Evolutionary conservation across 2,797 vertebrate species (phyloP).

Genomic region (Lutjanus argentimaculatus): DNA sequence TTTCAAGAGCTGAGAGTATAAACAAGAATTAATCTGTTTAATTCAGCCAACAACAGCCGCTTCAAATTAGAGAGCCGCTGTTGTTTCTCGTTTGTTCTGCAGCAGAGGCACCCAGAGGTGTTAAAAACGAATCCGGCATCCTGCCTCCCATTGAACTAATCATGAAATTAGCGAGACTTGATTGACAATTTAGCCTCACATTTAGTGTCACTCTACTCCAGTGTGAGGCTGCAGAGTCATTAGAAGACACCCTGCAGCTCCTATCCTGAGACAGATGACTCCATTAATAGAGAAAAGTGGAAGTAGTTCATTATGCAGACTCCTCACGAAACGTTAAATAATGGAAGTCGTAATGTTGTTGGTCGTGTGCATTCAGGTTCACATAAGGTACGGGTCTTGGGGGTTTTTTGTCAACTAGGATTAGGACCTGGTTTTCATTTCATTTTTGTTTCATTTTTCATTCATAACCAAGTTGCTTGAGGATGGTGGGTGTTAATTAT

Average conservation of each 20-base stretch:
- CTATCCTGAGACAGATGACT: conserved; percentile 39
- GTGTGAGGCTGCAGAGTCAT: conserved; percentile 35
- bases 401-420: background rate
- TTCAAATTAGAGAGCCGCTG: conserved; percentile 7
- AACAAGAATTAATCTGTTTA: conserved; percentile 18
- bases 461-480: conserved; percentile 9
- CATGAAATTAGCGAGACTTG: conserved; percentile 48
- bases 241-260: conserved; percentile 46
- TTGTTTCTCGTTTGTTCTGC: conserved; percentile 22
- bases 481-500: conserved; percentile 28
- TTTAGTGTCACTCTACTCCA: conserved; percentile 16
- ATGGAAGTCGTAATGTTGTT: conserved; percentile 21
- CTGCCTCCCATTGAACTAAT: conserved; percentile 44
- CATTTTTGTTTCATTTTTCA: background rate
- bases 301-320: conserved; percentile 47
- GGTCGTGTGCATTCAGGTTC: conserved; percentile 1
- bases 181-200: conserved; percentile 52
- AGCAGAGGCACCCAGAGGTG: conserved; percentile 25
- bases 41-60: background rate
- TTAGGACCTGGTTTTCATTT: background rate
- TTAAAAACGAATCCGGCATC: conserved; percentile 17
- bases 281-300: conserved; percentile 43
- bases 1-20: conserved; percentile 8
- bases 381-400: background rate
- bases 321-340: conserved; percentile 36